A percentile compares a stretch with the other conserved stretches of the same genome.
phyloP scores from a whole-genome alignment of 2,113 vertebrate genomes.

The Tiliqua scincoides region DNA sequence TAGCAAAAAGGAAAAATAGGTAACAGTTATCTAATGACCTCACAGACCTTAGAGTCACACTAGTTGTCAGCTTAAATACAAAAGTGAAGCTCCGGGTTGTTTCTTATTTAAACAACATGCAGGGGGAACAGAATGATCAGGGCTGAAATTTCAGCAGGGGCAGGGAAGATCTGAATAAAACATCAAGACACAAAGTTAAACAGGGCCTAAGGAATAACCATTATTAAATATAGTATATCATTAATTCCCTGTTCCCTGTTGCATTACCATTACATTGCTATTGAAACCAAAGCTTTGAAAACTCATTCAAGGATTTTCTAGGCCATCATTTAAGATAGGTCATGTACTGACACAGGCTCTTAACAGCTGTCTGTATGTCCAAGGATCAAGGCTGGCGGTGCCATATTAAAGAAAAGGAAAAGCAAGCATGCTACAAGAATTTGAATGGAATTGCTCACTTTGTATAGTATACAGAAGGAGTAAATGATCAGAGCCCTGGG shows the following conservation, averaged over 20 bases:
- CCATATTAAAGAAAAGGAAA: neutral
- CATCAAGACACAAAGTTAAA: neutral
- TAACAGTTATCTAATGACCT: neutral
- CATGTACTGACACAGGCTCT: neutral
- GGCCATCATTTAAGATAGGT: neutral
- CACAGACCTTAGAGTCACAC: too few species aligned
- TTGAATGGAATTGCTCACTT: neutral
- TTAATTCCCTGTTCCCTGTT: neutral
- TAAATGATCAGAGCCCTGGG: neutral
- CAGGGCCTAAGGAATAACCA: neutral
- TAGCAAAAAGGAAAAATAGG: too few species aligned
- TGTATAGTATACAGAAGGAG: neutral
- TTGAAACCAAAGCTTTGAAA: neutral
- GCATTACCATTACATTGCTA: neutral
- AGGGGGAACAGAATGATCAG: too few species aligned
- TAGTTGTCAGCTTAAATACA: too few species aligned
- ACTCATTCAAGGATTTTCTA: conserved; percentile 1
- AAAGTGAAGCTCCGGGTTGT: too few species aligned
- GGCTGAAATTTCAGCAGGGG: too few species aligned
- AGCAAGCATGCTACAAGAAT: neutral
- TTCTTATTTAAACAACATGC: too few species aligned
- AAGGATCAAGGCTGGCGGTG: neutral
- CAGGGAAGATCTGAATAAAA: neutral
- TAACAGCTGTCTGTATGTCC: neutral
- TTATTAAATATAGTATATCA: neutral